Percentiles rank a stretch among this genome's conserved stretches.
Evolutionary conservation across 2,113 vertebrate species (phyloP).

Genomic region (Procavia capensis): DNA sequence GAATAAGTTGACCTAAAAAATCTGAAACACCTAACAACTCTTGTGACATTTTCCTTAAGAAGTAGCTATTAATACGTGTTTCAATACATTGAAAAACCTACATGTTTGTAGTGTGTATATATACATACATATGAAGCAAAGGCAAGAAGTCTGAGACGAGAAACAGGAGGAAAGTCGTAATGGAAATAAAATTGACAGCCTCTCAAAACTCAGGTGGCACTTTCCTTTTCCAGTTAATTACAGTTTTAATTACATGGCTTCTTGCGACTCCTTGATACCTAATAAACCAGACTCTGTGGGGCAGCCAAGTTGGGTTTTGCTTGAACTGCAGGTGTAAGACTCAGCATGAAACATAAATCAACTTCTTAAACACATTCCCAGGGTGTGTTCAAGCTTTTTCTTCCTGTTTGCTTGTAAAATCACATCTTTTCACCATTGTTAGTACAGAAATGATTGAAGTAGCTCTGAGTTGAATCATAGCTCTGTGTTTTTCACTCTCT

Average conservation of each 20-base stretch:
- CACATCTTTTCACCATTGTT: constrained; percentile 86
- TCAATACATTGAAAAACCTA: constrained; percentile 21
- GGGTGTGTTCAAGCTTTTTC: constrained; percentile 87
- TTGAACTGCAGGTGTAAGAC: constrained; percentile 93
- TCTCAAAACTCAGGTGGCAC: constrained; percentile 93
- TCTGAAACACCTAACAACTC: neutral
- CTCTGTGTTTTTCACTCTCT: constrained; percentile 76
- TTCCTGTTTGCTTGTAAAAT: constrained; percentile 87
- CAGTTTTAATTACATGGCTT: constrained; percentile 92
- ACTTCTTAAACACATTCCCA: constrained; percentile 89
- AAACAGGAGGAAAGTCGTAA: constrained; percentile 88
- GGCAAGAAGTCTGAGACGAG: constrained; percentile 74
- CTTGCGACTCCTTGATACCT: constrained; percentile 92
- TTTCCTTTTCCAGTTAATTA: constrained; percentile 92
- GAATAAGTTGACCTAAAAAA: constrained; percentile 16
- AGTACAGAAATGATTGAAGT: constrained; percentile 67
- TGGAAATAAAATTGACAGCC: constrained; percentile 92
- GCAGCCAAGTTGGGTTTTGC: constrained; percentile 90
- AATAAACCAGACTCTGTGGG: constrained; percentile 92
- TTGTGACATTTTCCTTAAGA: neutral
- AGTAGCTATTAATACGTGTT: neutral
- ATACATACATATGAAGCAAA: constrained; percentile 51
- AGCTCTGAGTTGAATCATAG: constrained; percentile 68
- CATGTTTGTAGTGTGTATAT: constrained; percentile 28
- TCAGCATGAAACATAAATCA: constrained; percentile 91